phyloP scores from a whole-genome alignment of 1,140 invertebrate genomes.

The Octopus sinensis region DNA sequence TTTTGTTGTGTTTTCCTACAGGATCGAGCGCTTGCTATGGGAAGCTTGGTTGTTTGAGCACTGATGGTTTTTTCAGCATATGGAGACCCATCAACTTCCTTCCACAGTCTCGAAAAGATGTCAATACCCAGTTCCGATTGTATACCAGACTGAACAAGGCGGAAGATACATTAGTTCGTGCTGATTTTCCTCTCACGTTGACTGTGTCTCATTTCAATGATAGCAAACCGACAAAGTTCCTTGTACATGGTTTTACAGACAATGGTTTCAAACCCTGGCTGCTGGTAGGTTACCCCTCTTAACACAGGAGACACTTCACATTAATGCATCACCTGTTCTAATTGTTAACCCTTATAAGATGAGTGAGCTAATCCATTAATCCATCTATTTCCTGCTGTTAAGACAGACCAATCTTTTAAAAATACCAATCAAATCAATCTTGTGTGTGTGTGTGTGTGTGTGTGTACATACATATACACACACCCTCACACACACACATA shows the following conservation, averaged over 20 bases:
- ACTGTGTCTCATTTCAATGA: slow-evolving; percentile 31
- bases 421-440: too few relatives aligned
- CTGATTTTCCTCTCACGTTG: slow-evolving; percentile 57
- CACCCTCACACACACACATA: too few relatives aligned
- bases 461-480: too few relatives aligned
- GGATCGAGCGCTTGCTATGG: slow-evolving; percentile 73
- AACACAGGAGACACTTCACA: too few relatives aligned
- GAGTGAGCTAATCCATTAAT: too few relatives aligned
- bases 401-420: too few relatives aligned
- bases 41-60: slow-evolving; percentile 89
- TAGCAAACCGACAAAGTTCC: slow-evolving; percentile 65
- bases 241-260: slow-evolving; percentile 91
- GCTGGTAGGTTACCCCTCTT: background rate
- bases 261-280: slow-evolving; percentile 86
- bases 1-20: slow-evolving; percentile 24
- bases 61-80: slow-evolving; percentile 81
- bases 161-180: slow-evolving; percentile 40
- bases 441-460: too few relatives aligned
- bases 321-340: too few relatives aligned
- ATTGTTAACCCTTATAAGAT: too few relatives aligned
- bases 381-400: too few relatives aligned
- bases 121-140: slow-evolving; percentile 68
- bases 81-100: slow-evolving; percentile 70
- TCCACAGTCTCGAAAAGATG: slow-evolving; percentile 76
- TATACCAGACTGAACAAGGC: slow-evolving; percentile 52